Evolutionary conservation across 2,113 vertebrate genomes (phyloP).

Genomic region (Zonotrichia leucophrys): DNA sequence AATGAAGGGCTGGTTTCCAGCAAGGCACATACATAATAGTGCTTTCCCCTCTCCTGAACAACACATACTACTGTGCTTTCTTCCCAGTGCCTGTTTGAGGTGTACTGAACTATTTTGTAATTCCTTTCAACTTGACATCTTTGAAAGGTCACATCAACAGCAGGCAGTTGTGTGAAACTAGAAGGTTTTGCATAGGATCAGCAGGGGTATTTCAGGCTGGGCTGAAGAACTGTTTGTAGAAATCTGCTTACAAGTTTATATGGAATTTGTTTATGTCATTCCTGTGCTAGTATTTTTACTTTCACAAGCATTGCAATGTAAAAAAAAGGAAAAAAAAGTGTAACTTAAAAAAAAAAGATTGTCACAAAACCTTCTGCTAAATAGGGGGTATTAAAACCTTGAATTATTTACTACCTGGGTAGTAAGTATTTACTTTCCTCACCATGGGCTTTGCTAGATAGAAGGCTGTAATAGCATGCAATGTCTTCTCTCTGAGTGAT

Average conservation of each 20-base stretch:
- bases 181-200: slow-evolving; percentile 15
- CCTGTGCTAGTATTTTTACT: neutral
- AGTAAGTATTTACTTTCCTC: neutral
- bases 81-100: slow-evolving; percentile 25
- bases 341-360: neutral
- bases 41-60: neutral
- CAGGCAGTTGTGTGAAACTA: slow-evolving; percentile 30
- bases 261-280: neutral
- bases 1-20: slow-evolving; percentile 40
- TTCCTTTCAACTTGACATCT: neutral
- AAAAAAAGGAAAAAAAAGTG: neutral
- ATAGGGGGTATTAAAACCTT: neutral
- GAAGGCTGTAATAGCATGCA: neutral
- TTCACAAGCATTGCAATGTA: neutral
- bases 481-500: neutral
- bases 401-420: neutral
- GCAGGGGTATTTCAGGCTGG: slow-evolving; percentile 24
- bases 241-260: neutral
- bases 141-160: slow-evolving; percentile 50
- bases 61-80: neutral
- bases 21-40: neutral
- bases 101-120: slow-evolving; percentile 21
- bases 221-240: neutral
- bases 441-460: neutral
- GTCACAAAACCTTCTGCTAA: neutral